Conservation (phyloP, 2,797 vertebrate genomes). For the Trachurus trachurus region DNA sequence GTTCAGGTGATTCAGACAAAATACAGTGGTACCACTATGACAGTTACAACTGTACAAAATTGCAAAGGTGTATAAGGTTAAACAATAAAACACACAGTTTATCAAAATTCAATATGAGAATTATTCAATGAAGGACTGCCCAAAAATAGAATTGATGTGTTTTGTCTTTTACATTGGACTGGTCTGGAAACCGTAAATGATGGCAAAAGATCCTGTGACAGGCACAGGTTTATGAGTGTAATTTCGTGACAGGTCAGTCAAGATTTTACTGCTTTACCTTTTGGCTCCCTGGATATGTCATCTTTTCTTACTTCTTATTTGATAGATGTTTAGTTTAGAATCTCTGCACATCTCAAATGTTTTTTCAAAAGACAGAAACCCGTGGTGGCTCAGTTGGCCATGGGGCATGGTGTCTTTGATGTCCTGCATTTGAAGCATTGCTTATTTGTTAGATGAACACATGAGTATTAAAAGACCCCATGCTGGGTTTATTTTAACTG, state of each 20-base stretch:
- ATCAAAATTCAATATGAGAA: not conserved
- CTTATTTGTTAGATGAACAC: not conserved
- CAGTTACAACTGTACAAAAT: not conserved
- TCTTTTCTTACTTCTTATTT: not conserved
- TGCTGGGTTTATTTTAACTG: too few relatives aligned
- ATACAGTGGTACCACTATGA: not conserved
- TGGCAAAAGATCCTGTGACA: not conserved
- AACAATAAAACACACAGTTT: not conserved
- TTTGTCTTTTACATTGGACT: not conserved
- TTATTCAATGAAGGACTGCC: not conserved
- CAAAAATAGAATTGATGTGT: not conserved
- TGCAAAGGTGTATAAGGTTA: not conserved
- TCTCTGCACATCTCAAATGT: not conserved
- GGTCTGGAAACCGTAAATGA: not conserved
- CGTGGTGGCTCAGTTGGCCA: not conserved
- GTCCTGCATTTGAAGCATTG: not conserved
- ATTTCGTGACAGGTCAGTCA: not conserved
- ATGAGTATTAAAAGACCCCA: too few relatives aligned
- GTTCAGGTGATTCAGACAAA: not conserved
- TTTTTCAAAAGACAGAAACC: not conserved
- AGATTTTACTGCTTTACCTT: not conserved
- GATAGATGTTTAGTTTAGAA: conserved; percentile 4
- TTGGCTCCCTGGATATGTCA: not conserved
- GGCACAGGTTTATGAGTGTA: not conserved
- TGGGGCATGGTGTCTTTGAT: not conserved